Conservation (phyloP, 2,888 invertebrate species). For the Creontiades dilutus region DNA sequence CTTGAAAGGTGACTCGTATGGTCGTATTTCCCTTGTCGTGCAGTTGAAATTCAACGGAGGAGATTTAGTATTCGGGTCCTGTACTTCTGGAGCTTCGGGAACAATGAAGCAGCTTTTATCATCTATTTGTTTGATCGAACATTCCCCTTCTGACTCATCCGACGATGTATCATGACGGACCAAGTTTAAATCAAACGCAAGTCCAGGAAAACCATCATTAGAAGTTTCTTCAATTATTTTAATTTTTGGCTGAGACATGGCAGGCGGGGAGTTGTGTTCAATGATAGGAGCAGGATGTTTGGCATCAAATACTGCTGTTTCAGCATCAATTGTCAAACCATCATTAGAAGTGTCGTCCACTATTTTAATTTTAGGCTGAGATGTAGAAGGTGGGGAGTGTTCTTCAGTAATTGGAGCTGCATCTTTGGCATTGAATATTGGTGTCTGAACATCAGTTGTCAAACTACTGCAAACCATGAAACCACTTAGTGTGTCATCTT, state of each 20-base stretch:
- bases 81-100: not conserved
- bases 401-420: not conserved
- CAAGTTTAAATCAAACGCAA: not conserved
- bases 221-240: not conserved
- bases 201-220: not conserved
- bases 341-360: not conserved
- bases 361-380: not conserved
- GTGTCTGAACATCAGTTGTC: not conserved
- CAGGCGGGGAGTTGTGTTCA: not conserved
- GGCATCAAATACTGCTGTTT: not conserved
- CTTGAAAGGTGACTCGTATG: conserved; percentile 30
- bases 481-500: not conserved
- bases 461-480: conserved; percentile 15
- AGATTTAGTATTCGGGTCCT: not conserved
- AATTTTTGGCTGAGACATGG: not conserved
- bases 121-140: not conserved
- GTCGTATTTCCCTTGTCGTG: not conserved
- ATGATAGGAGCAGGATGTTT: not conserved
- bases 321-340: not conserved
- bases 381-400: not conserved
- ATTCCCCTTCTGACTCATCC: conserved; percentile 16
- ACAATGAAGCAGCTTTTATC: not conserved
- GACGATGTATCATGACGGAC: conserved; percentile 40
- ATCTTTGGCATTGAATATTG: not conserved
- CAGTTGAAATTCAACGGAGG: conserved; percentile 23